phyloP scores from a whole-genome alignment of 2,113 vertebrate genomes.

The Choloepus hoffmanni region DNA sequence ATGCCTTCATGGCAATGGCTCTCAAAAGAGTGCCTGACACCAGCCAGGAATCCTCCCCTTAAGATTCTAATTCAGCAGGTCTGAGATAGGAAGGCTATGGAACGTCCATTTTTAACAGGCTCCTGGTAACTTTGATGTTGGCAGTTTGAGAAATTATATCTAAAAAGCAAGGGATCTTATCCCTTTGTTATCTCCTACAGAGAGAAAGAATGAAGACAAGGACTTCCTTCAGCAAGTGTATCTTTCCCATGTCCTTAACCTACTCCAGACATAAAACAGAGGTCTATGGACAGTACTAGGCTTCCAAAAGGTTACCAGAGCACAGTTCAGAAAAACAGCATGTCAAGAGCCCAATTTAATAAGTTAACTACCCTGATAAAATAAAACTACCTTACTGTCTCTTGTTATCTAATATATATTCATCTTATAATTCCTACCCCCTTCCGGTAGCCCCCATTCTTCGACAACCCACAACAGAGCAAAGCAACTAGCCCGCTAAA shows the following conservation, averaged over 20 bases:
- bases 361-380: slow-evolving; percentile 23
- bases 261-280: neutral
- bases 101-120: slow-evolving; percentile 37
- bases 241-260: neutral
- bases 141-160: slow-evolving; percentile 33
- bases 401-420: neutral
- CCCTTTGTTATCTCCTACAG: slow-evolving; percentile 19
- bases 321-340: slow-evolving; percentile 1
- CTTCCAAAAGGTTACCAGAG: neutral
- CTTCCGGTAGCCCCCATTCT: neutral
- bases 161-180: neutral
- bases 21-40: neutral
- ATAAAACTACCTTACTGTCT: neutral
- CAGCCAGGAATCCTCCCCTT: neutral
- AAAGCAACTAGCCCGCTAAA: neutral
- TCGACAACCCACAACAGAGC: neutral
- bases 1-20: neutral
- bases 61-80: slow-evolving; percentile 16
- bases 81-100: neutral
- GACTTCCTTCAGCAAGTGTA: neutral
- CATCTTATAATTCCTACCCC: neutral
- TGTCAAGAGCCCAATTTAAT: neutral
- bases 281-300: neutral
- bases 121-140: neutral
- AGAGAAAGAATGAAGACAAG: neutral